A percentile compares a stretch with the other conserved stretches of the same genome.
phyloP scores from a whole-genome alignment of 2,888 invertebrate genomes.

The Teleogryllus oceanicus region DNA sequence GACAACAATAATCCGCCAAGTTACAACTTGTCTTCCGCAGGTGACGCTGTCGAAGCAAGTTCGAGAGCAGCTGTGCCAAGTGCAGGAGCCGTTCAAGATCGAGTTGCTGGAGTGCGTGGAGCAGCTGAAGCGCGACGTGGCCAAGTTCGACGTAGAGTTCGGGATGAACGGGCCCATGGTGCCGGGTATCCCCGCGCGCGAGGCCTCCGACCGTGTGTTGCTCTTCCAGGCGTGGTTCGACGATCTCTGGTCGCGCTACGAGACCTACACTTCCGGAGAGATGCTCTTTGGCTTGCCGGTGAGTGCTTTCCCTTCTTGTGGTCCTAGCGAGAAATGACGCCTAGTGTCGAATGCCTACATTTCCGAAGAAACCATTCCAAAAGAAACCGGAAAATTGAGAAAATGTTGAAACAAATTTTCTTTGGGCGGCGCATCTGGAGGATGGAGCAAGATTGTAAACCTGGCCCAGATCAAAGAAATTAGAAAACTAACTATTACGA shows the following conservation, averaged over 20 bases:
- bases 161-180: conserved; percentile 81
- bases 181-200: conserved; percentile 74
- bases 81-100: conserved; percentile 70
- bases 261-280: conserved; percentile 81
- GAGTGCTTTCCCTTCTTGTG: conserved; percentile 52
- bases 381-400: no score
- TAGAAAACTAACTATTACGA: no score
- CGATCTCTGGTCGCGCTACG: conserved; percentile 74
- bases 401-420: no score
- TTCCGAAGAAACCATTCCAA: no score
- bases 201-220: conserved; percentile 78
- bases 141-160: conserved; percentile 68
- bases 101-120: conserved; percentile 69
- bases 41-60: not conserved
- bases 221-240: conserved; percentile 78
- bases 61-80: conserved; percentile 44
- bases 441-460: no score
- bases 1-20: no score
- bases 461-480: no score
- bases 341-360: no score
- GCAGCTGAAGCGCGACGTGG: conserved; percentile 50
- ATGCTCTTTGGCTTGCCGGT: conserved; percentile 78
- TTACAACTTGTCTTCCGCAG: no score
- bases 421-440: no score
- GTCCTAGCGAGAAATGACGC: no score